Evolutionary conservation across 2,797 vertebrate genomes (phyloP), one percentile per base, ranked within the genome.

Genomic region (Moxostoma hubbsi): DNA sequence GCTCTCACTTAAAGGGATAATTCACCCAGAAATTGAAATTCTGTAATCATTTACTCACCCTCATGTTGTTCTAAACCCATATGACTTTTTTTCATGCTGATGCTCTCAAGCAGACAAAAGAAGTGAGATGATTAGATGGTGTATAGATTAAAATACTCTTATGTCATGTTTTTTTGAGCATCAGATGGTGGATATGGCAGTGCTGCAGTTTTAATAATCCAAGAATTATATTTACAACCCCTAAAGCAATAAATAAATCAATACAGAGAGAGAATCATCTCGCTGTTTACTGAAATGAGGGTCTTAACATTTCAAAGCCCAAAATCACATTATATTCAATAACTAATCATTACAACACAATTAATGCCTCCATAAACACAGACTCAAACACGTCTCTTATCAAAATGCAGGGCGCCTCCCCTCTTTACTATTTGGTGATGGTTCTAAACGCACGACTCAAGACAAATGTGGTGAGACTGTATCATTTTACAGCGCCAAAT

Each of bases 241-340:
- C 49, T 43, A 84, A 55, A 51, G 77, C 83, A 55, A 83, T 43
- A 36, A 36, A 12, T 10, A 63, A 43, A 46, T 87, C 13, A 59
- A 85, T 73, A 24, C 16, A 24, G 11, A n/a, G 51, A 82, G 88
- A 76, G 86, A 84, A 81, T 87, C 76, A 57, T 49, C 36, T 16
- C 65, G 7, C 47, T 74, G 79, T 77, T 77, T 90, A 86, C 87
- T 88, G 84, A 87, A 77, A 79, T 9, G 4, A 66, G 50, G 74
- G 47, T 66, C 80, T 83, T 70, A 71, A 69, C 83, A 88, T 84
- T 89, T 89, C 88, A 90, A 81, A 91, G 85, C 89, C 86, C 67
- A 62, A 66, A 85, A 90, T 90, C 2, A 81, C 89, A 83, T 81
- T 4, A 15, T 57, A 76, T 82, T 80, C 77, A 72, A 75, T 50